Conservation (phyloP, 2,797 vertebrate species). For the Chromobotia macracanthus region DNA sequence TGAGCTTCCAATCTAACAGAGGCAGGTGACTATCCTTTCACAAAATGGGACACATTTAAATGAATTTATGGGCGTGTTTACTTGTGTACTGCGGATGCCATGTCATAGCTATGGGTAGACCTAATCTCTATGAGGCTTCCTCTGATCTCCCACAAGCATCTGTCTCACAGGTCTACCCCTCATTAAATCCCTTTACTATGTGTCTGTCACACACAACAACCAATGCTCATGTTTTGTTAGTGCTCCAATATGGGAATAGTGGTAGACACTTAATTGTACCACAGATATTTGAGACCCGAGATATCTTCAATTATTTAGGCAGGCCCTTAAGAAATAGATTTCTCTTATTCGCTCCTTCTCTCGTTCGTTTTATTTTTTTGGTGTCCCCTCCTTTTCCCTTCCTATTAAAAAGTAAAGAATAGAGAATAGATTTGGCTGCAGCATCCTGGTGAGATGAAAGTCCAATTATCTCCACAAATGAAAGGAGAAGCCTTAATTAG, state of each 20-base stretch:
- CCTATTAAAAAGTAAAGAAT: conserved; percentile 90
- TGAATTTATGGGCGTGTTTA: conserved; percentile 58
- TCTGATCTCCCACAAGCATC: conserved; percentile 56
- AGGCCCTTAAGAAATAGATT: conserved; percentile 86
- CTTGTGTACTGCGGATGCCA: conserved; percentile 39
- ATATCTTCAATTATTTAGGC: conserved; percentile 90
- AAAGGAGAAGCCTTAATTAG: conserved; percentile 91
- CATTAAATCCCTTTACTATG: conserved; percentile 51
- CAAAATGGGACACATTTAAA: conserved; percentile 39
- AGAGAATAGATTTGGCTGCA: conserved; percentile 90
- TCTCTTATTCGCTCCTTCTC: conserved; percentile 80
- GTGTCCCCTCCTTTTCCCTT: conserved; percentile 43
- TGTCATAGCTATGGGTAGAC: conserved; percentile 26
- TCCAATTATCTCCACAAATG: conserved; percentile 93
- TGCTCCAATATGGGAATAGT: conserved; percentile 32
- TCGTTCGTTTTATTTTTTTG: not conserved
- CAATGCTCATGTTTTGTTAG: conserved; percentile 34
- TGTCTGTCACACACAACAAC: conserved; percentile 36
- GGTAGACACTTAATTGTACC: conserved; percentile 49
- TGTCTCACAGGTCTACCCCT: conserved; percentile 47
- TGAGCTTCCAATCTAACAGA: conserved; percentile 44
- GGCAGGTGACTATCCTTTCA: conserved; percentile 16
- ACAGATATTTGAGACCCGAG: conserved; percentile 79
- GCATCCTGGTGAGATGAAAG: conserved; percentile 94
- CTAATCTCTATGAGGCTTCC: conserved; percentile 52